Percentiles rank a stretch among this genome's conserved stretches.
These are phyloP conservation scores for Amblyteles armatorius DNA, from an alignment of 2,888 invertebrate species.

Conservation along the genomic window DNA sequence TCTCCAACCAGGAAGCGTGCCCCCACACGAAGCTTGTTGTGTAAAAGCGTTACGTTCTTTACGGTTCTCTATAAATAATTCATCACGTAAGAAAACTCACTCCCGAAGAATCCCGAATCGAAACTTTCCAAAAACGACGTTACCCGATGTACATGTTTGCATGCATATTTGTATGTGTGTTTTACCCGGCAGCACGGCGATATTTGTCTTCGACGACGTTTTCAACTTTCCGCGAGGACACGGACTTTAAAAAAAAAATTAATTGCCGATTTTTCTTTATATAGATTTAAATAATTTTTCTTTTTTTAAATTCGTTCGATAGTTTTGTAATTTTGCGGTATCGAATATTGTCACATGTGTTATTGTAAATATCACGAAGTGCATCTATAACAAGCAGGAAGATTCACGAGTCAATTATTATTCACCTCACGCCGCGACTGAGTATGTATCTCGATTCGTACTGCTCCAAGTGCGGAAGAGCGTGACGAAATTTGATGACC, in stretches of 20 bases:
- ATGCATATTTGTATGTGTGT: too few relatives aligned
- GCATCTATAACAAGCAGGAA: background rate
- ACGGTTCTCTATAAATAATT: conserved; percentile 39
- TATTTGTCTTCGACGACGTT: background rate
- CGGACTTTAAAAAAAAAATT: background rate
- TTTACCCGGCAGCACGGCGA: background rate
- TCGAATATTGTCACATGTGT: background rate
- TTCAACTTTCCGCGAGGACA: background rate
- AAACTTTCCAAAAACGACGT: conserved; percentile 37
- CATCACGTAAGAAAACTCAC: conserved; percentile 37
- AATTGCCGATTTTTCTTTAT: background rate
- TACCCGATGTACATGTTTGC: background rate
- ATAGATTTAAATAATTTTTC: background rate
- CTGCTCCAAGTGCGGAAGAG: conserved; percentile 59
- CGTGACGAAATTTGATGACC: conserved; percentile 64
- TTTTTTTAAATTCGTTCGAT: background rate
- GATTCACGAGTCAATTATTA: conserved; percentile 43
- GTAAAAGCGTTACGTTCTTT: conserved; percentile 22
- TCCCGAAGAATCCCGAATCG: conserved; percentile 10
- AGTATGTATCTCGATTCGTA: conserved; percentile 48
- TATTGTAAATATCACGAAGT: conserved; percentile 12
- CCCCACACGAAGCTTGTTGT: conserved; percentile 28
- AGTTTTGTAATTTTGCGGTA: background rate
- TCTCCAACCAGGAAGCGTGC: background rate
- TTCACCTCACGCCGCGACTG: conserved; percentile 55